phyloP scores from a whole-genome alignment of 2,888 invertebrate genomes.

The Clepsis dumicolana region DNA sequence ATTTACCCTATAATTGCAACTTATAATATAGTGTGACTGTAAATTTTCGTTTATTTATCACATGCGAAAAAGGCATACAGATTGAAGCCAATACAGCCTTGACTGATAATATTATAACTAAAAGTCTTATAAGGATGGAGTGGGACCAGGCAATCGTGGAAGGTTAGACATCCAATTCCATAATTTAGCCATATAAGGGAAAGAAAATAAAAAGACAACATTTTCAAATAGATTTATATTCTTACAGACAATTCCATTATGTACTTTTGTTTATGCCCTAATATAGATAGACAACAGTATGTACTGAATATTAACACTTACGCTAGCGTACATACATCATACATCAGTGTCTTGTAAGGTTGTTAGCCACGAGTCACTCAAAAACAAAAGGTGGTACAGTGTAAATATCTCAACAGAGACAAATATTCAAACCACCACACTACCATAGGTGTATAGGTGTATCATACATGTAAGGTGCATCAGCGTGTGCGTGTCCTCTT shows the following conservation, averaged over 20 bases:
- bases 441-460: too few relatives aligned
- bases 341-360: slow-evolving; percentile 58
- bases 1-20: too few relatives aligned
- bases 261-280: slow-evolving; percentile 75
- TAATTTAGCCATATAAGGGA: neutral
- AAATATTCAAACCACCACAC: too few relatives aligned
- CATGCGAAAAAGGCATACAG: too few relatives aligned
- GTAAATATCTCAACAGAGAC: neutral
- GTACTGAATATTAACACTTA: slow-evolving; percentile 82
- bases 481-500: neutral
- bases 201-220: slow-evolving; percentile 38
- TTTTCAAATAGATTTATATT: slow-evolving; percentile 80
- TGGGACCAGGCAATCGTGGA: too few relatives aligned
- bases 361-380: slow-evolving; percentile 48
- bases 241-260: slow-evolving; percentile 86
- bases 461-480: too few relatives aligned
- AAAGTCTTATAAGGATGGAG: too few relatives aligned
- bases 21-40: too few relatives aligned
- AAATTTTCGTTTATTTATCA: too few relatives aligned
- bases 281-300: slow-evolving; percentile 77
- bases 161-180: too few relatives aligned
- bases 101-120: too few relatives aligned
- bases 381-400: neutral
- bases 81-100: too few relatives aligned
- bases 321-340: slow-evolving; percentile 66